Percentiles rank a stretch among this genome's conserved stretches.
Evolutionary conservation across 2,888 invertebrate species (phyloP).

Genomic region (Fragum sueziense): DNA sequence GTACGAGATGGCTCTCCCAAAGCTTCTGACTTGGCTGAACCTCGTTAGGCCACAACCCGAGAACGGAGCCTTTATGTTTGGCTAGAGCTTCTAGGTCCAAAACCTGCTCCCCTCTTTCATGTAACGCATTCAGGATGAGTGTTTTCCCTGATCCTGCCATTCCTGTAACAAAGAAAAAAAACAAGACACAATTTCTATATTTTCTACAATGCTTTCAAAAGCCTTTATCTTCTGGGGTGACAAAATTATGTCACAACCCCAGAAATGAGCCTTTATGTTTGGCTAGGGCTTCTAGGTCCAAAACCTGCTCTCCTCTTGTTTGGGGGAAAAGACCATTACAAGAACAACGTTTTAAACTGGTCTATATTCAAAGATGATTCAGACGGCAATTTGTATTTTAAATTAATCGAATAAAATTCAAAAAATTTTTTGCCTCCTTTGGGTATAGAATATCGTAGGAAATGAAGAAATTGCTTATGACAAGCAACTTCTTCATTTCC

Average conservation of each 20-base stretch:
- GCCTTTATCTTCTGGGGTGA: constrained; percentile 55
- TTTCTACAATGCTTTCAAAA: constrained; percentile 57
- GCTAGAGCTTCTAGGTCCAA: constrained; percentile 70
- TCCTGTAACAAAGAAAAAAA: constrained; percentile 55
- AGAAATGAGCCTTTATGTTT: constrained; percentile 71
- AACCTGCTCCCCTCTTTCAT: constrained; percentile 64
- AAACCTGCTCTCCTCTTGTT: constrained; percentile 66
- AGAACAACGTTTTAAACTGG: no score
- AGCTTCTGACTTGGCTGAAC: constrained; percentile 68
- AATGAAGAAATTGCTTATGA: background rate
- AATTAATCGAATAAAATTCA: no score
- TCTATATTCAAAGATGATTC: no score
- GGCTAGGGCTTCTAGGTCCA: constrained; percentile 70
- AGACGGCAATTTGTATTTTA: no score
- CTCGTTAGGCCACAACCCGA: constrained; percentile 67
- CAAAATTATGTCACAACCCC: constrained; percentile 62
- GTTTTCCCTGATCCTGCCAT: constrained; percentile 71
- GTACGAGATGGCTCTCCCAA: constrained; percentile 59
- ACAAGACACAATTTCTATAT: constrained; percentile 50
- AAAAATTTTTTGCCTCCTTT: no score
- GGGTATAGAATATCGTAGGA: background rate
- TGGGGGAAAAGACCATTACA: no score
- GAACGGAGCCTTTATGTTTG: constrained; percentile 70
- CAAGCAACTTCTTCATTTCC: background rate
- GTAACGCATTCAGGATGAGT: constrained; percentile 58